Evolutionary conservation across 2,113 vertebrate genomes (phyloP).

Genomic region (Labrus mixtus): DNA sequence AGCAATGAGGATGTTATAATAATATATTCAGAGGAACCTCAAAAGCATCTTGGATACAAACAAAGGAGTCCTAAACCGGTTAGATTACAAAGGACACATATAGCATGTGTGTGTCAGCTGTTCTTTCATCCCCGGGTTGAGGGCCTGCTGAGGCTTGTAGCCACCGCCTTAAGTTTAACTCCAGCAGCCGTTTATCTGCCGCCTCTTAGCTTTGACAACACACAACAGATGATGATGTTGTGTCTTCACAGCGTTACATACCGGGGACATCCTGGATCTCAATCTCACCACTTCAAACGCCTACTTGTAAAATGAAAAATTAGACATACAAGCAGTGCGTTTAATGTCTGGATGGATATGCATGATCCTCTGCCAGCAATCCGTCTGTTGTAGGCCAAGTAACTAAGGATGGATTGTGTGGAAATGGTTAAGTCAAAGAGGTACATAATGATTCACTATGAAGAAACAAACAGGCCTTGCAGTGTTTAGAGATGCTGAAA

Average conservation of each 20-base stretch:
- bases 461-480: conserved; percentile 26
- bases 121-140: conserved; percentile 20
- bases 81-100: conserved; percentile 17
- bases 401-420: conserved; percentile 6
- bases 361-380: conserved; percentile 28
- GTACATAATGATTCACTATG: not conserved
- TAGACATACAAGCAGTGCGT: conserved; percentile 9
- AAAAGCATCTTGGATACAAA: conserved; percentile 2
- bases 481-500: conserved; percentile 4
- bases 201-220: conserved; percentile 46
- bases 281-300: conserved; percentile 35
- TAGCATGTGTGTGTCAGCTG: conserved; percentile 17
- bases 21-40: not conserved
- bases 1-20: not conserved
- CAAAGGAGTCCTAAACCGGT: conserved; percentile 40
- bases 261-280: conserved; percentile 13
- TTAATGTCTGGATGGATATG: conserved; percentile 40
- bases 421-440: conserved; percentile 22
- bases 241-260: conserved; percentile 32
- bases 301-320: conserved; percentile 29
- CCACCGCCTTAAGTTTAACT: conserved; percentile 51
- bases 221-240: conserved; percentile 42
- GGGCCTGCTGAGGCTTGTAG: conserved; percentile 60
- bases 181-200: conserved; percentile 40
- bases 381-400: conserved; percentile 14